Conservation (phyloP, 2,113 vertebrate genomes). For the Ciconia maguari region DNA sequence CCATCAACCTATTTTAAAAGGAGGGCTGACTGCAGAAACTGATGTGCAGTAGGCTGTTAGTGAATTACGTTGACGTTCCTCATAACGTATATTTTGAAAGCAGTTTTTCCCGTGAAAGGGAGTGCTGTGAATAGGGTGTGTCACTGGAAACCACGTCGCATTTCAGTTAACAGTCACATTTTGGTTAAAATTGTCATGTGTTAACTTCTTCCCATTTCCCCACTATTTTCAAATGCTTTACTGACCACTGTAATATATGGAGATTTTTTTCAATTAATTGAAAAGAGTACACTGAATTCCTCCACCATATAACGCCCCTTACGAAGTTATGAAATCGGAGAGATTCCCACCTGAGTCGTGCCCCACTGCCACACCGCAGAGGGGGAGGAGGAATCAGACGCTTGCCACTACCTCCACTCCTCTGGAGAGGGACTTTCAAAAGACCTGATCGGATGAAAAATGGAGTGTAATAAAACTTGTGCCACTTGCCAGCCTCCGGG, state of each 20-base stretch:
- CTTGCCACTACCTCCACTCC: rapidly evolving
- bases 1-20: not conserved
- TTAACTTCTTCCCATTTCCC: not conserved
- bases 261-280: not conserved
- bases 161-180: not conserved
- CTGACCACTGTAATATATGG: not conserved
- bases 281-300: not conserved
- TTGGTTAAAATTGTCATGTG: not conserved
- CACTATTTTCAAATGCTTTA: not conserved
- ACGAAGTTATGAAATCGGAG: not conserved
- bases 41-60: not conserved
- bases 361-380: rapidly evolving
- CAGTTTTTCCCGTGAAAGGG: not conserved
- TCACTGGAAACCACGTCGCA: not conserved
- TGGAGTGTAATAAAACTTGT: not conserved
- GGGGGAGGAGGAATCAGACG: rapidly evolving
- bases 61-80: not conserved
- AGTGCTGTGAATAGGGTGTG: not conserved
- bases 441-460: not conserved
- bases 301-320: not conserved
- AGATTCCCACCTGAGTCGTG: not conserved
- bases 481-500: not conserved
- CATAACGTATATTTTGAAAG: not conserved
- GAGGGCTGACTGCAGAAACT: not conserved
- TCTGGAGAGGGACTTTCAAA: not conserved